Evolutionary conservation across 2,113 vertebrate genomes (phyloP), one percentile per base, ranked within the genome.

Genomic region (Gasterosteus aculeatus): DNA sequence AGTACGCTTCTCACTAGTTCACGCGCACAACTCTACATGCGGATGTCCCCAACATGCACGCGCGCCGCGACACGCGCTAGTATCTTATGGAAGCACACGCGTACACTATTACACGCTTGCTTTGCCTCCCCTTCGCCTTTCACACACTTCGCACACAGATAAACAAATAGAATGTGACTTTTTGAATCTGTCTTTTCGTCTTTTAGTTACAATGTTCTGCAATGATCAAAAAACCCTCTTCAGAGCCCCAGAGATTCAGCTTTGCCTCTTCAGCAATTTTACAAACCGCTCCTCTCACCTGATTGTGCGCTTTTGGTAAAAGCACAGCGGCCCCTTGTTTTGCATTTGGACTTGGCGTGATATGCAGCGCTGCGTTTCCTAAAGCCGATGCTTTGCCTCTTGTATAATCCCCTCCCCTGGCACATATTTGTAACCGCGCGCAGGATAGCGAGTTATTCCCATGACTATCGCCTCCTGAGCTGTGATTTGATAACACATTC

Each of bases 401-500:
- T 74, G 65, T 74, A 73, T 83, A 84, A 85, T 80, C 84, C 56
- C 59, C 61, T 77, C 62, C 78, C 77, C 85, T 78, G 75, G 57
- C 49, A 76, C 85, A 81, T 78, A 70, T 88, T 84, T 89, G 80
- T 81, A 87, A 80, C 84, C 60, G 61, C 67, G 77, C 83, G 72
- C 74, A 83, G 80, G 72, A 75, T 65, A 35, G 81, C 78, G 78
- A 85, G 82, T 88, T 86, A 88, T 90, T 87, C 83, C 84, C 83
- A 38, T 33, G 81, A 84, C 78, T 75, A 75, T 82, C 76, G 75
- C 82, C 80, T 49, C 75, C 60, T 77, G 66, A 84, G 75, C 83
- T 66, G 71, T 75, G 85, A 83, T 88, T 86, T 83, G 78, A 83
- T 78, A 76, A 67, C 67, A 74, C 71, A 58, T 75, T 83, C 59